Base-by-base conservation (phyloP, 2,113 vertebrate species). In the Rhizomys pruinosus region DNA sequence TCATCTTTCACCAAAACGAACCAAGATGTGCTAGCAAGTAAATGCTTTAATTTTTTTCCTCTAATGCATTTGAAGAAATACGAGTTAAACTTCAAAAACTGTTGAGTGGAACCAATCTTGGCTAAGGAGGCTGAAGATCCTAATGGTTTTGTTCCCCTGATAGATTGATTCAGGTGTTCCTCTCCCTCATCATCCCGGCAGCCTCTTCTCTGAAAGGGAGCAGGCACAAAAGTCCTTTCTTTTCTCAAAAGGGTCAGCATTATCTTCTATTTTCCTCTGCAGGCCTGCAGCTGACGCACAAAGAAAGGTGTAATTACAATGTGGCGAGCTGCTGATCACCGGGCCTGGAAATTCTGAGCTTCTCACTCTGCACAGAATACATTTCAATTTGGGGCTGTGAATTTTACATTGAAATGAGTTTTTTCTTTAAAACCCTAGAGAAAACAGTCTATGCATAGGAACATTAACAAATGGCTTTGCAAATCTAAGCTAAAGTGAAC, bases 401-500 rank as follows among this genome's bases (percentile, higher is more conserved):
- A 98, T 98, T 98, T 98, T 98, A 98, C 98, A 98, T 98, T 98
- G 98, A 98, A 98, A 98, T 98, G 97, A 98, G 98, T 94, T 98
- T 98, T 98, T 98, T 98, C 98, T 97, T 98, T 98, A 98, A 98
- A 97, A 97, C 98, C 98, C 98, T 95, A 97, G 98, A 99, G 98
- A 98, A 98, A 98, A 98, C 96, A 97, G 95, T 92, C 97, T 93
- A 90, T 84, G 96, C 98, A 98, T 98, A 98, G 98, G 98, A 92
- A 98, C 98, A 97, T 98, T 97, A 97, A 98, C 98, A 98, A 98
- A 98, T 98, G 98, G 98, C 98, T 97, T 98, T 98, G 98, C 98
- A 98, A 99, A 99, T 98, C 98, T 98, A 98, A 97, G 97, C 97
- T 98, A 98, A 98, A 99, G 98, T 98, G 98, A 99, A 98, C 98